Evolutionary conservation across 2,888 invertebrate genomes (phyloP), one percentile per base, ranked within the genome.

Genomic region (Hanleya hanleyi): DNA sequence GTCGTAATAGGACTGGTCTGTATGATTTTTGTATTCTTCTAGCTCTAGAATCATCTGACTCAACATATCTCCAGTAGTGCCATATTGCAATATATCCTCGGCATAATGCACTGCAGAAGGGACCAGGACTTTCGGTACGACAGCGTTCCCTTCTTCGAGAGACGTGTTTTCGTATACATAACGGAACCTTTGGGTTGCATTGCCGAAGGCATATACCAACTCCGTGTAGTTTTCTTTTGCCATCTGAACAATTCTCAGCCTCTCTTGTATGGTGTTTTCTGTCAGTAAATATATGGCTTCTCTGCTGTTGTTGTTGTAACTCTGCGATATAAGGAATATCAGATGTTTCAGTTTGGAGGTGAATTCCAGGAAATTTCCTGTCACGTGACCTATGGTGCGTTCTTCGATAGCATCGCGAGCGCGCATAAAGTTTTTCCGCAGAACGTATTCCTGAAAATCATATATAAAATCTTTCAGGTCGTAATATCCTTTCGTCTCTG

Each of bases 401-500:
- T 85, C 86, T 50, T 86, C 85, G 84, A 85, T 85, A 0, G 85
- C 85, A 33, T 85, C 82, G 1, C 84, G 70, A 1, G 73, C 82
- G 22, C 84, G 70, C 33, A 85, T 74, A 69, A 86, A 86, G 67
- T 86, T 86, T 61, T 82, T 84, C 51, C 77, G 70, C 0, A 84
- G 62, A 18, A 81, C 73, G 66, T 82, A 85, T 36, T 74, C 77
- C 73, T 86, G 86, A 71, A 78, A 85, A 9, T 72, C 68, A 65
- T 77, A 83, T 18, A 84, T 65, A 15, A 65, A 61, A n/a, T 69
- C 75, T 73, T 84, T 85, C 18, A 37, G 67, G 7, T 67, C 64
- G 37, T 72, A 76, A 0, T 69, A 71, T 1, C 41, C 35, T n/a
- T 67, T 71, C n/a, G n/a, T n/a, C n/a, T n/a, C n/a, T n/a, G n/a